Evolutionary conservation across 2,888 invertebrate species (phyloP), one percentile per base, ranked within the genome.

Genomic region (Drosophila putrida): DNA sequence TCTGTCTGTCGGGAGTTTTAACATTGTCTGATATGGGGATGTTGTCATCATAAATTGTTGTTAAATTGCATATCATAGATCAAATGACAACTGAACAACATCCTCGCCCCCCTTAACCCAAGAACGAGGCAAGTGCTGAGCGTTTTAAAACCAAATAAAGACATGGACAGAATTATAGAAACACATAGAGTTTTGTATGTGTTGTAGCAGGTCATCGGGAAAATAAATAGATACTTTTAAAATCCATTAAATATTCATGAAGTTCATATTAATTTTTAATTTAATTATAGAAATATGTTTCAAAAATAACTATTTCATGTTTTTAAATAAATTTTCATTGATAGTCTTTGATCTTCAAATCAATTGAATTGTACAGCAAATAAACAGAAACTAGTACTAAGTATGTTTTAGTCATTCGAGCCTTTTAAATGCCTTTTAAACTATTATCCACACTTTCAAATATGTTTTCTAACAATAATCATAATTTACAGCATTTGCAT

Each of bases 51-150:
- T 82, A 80, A 80, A 80, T 80, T 80, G 73, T 68, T 75, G 66
- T 76, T 74, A 78, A 82, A 76, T 82, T 82, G 77, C 78, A 80
- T 79, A 80, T 80, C 82, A 78, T 78, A 73, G 82, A 78, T 82
- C 80, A 81, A 73, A 73, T 72, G 78, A 64, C 72, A 69, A 49
- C 51, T 60, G 27, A 51, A 49, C 44, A 60, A 50, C 51, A 51
- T 15, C 27, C 49, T 46, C 41, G 46, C 54, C 53, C 55, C 20
- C 44, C 38, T 20, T 20, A 20, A 20, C 13, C 10, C 46, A n/a
- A 20, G 20, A 20, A 20, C 20, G 2, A 2, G 20, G 1, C 51
- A 50, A 57, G 20, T 49, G 25, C 44, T 44, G n/a, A 31, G 33
- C 39, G 9, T 9, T 15, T 50, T 33, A 15, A 50, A 8, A 25